Conservation (phyloP, 2,888 invertebrate genomes). For the Trissonchulus sp. region DNA sequence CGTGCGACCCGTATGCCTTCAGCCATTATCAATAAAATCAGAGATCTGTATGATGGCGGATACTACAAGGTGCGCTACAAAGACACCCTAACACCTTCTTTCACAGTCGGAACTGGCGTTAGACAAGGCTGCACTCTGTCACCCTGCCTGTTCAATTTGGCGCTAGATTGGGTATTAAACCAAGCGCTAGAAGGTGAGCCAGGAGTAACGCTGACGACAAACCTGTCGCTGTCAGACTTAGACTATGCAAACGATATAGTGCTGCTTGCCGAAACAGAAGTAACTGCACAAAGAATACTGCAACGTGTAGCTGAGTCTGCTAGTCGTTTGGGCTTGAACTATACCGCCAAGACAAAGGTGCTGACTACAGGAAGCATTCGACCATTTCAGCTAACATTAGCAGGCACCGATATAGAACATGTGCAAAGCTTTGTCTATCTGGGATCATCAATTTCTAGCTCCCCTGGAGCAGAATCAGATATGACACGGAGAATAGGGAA, state of each 20-base stretch:
- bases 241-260: slow-evolving; percentile 14
- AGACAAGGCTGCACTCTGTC: slow-evolving; percentile 13
- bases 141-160: slow-evolving; percentile 5
- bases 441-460: not conserved
- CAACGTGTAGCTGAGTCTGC: not conserved
- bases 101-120: slow-evolving; percentile 1
- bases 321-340: not conserved
- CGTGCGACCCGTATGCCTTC: not conserved
- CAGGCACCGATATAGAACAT: not conserved
- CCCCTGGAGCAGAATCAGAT: not conserved
- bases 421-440: not conserved
- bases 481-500: not conserved
- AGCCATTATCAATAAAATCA: not conserved
- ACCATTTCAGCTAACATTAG: not conserved
- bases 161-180: not conserved
- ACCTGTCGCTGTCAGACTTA: not conserved
- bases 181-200: not conserved
- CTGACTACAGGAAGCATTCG: too few species aligned
- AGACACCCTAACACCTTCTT: not conserved
- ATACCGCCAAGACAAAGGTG: not conserved
- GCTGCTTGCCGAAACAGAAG: not conserved
- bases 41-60: not conserved
- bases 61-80: not conserved
- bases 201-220: not conserved
- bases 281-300: not conserved